Conservation (phyloP, 2,797 vertebrate genomes). For the Micrastur ruficollis region DNA sequence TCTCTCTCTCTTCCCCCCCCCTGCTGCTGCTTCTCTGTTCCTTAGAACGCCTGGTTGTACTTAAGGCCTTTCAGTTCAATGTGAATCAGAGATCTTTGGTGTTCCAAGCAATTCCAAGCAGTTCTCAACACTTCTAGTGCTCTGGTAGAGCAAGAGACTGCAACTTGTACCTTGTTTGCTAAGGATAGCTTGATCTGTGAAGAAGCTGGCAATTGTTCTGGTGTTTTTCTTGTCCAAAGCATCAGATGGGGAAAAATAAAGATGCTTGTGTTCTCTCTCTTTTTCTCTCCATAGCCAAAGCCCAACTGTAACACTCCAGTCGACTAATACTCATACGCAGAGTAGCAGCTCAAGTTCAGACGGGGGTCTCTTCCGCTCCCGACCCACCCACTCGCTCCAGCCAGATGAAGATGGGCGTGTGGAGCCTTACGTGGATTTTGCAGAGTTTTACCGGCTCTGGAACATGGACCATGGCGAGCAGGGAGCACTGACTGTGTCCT, state of each 20-base stretch:
- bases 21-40: background rate
- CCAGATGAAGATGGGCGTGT: constrained; percentile 93
- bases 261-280: background rate
- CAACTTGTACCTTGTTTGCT: background rate
- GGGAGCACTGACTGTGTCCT: constrained; percentile 73
- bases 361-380: constrained; percentile 89
- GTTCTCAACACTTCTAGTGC: background rate
- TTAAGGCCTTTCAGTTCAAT: background rate
- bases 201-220: background rate
- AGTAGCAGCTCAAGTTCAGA: constrained; percentile 98
- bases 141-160: background rate
- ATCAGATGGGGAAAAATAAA: background rate
- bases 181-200: background rate
- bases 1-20: no score
- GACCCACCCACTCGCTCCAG: constrained; percentile 87
- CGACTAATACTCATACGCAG: constrained; percentile 94
- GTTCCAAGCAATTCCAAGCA: background rate
- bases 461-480: constrained; percentile 86
- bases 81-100: background rate
- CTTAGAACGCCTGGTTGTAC: background rate
- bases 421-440: constrained; percentile 96
- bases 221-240: background rate
- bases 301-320: constrained; percentile 94
- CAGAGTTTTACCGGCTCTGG: constrained; percentile 93
- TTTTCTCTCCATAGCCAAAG: constrained; percentile 83